Base-by-base conservation (phyloP, 1,140 invertebrate genomes). In the Drosophila prosaltans region DNA sequence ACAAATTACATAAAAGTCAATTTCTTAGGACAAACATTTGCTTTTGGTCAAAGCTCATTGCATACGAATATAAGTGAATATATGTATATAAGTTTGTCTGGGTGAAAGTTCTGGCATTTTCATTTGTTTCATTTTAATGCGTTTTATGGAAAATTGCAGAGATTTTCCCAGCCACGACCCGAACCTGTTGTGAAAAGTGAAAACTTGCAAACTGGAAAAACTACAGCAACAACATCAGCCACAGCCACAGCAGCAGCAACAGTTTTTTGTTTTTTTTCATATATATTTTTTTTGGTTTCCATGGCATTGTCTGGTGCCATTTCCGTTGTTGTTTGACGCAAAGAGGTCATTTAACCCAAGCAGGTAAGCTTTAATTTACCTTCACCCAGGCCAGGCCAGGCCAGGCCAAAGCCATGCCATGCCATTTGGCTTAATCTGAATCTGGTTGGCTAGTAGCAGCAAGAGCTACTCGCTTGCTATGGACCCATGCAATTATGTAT, bases 181-280 rank as follows among this genome's bases (percentile, higher is more conserved):
- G 55, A 83, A 83, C 80, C 48, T 59, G 81, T 86, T 88, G 84
- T 81, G 84, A 89, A 88, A 88, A 88, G 84, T 88, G 84, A 88
- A 88, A 88, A 88, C 85, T 67, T 64, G 86, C 69, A 80, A 88
- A 89, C 85, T 89, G 84, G 80, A 83, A 89, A 88, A 83, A 89
- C 83, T 80, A 76, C 80, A 63, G 65, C 36, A 26, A 26, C 26
- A 63, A 36, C 16, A 16, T 16, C 16, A 16, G 16, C 16, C 16
- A 16, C 16, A 16, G 16, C 16, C 16, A 16, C 16, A 16, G 16
- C 16, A 16, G 16, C 43, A 62, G 30, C 45, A 48, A 1, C 16
- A 48, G 16, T 6, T 51, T 24, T 36, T 36, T 36, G 0, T 36
- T 1, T 5, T 4, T 36, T 4, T 36, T 4, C 6, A 26, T 51